phyloP scores from a whole-genome alignment of 1,140 invertebrate species.

The Macrobrachium nipponense region DNA sequence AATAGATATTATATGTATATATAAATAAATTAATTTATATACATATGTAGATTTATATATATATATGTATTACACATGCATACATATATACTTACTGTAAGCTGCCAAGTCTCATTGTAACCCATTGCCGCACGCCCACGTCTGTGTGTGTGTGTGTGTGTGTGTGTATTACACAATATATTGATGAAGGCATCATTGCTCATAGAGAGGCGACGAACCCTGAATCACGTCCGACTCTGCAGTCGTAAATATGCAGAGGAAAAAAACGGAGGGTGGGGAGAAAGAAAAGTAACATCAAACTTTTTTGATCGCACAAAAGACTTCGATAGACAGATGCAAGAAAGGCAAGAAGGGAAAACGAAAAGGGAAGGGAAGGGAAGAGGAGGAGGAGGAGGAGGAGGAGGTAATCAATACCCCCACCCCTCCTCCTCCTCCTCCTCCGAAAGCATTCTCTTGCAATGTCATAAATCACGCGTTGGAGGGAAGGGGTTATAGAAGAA shows the following conservation, averaged over 20 bases:
- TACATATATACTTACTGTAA: background rate
- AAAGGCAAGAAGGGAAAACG: background rate
- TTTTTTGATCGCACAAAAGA: background rate
- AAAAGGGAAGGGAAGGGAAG: background rate
- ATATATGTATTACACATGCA: constrained; percentile 1
- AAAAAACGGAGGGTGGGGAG: background rate
- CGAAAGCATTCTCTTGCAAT: background rate
- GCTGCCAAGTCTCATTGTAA: too few species aligned
- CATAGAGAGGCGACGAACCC: too few species aligned
- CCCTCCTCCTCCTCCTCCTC: background rate
- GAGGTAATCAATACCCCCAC: background rate
- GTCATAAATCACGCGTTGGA: constrained; percentile 1
- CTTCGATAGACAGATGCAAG: background rate
- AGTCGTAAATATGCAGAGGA: too few species aligned
- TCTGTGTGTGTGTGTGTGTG: too few species aligned
- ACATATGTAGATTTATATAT: background rate
- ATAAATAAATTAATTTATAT: background rate
- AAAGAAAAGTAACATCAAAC: constrained; percentile 7
- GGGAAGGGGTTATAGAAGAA: background rate
- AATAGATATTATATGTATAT: background rate
- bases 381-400: background rate
- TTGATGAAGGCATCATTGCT: too few species aligned
- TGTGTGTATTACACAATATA: too few species aligned
- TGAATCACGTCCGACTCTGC: too few species aligned
- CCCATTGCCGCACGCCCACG: too few species aligned